These are phyloP conservation scores for Drosophila setifemur DNA, from an alignment of 1,140 invertebrate genomes.

Conservation along the genomic window DNA sequence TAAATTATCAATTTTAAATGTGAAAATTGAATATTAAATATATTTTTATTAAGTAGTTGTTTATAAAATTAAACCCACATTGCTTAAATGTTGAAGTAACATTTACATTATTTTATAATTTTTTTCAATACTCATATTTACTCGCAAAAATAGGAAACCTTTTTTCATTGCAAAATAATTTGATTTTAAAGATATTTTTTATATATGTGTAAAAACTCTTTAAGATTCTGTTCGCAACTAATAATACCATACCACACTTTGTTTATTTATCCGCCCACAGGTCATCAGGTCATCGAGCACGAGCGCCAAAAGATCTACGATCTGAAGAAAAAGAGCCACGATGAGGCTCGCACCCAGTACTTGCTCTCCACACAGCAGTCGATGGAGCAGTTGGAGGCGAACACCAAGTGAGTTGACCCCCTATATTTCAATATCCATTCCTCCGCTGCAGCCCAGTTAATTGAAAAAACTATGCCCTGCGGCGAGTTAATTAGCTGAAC, in stretches of 20 bases:
- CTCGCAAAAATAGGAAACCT: too few relatives aligned
- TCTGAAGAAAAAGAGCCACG: slow-evolving; percentile 92
- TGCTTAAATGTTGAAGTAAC: too few relatives aligned
- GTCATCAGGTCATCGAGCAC: slow-evolving; percentile 94
- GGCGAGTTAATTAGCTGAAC: slow-evolving; percentile 56
- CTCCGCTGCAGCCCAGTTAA: slow-evolving; percentile 6
- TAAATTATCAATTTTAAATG: too few relatives aligned
- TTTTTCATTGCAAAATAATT: too few relatives aligned
- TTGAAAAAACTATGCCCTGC: slow-evolving; percentile 41
- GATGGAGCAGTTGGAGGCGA: slow-evolving; percentile 6
- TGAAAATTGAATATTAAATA: too few relatives aligned
- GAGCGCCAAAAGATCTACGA: slow-evolving; percentile 93
- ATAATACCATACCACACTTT: background rate
- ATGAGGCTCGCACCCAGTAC: slow-evolving; percentile 88
- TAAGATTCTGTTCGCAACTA: too few relatives aligned
- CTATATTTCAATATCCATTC: background rate
- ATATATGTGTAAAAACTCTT: too few relatives aligned
- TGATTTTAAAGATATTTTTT: too few relatives aligned
- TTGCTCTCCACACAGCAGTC: slow-evolving; percentile 59
- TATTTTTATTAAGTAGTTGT: too few relatives aligned
- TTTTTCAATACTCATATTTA: too few relatives aligned
- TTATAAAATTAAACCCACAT: too few relatives aligned
- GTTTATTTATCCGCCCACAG: slow-evolving; percentile 81
- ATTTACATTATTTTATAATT: too few relatives aligned
- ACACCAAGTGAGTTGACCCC: slow-evolving; percentile 57